Base-by-base conservation (phyloP, 2,797 vertebrate species). In the Tauraco hartlaubi region DNA sequence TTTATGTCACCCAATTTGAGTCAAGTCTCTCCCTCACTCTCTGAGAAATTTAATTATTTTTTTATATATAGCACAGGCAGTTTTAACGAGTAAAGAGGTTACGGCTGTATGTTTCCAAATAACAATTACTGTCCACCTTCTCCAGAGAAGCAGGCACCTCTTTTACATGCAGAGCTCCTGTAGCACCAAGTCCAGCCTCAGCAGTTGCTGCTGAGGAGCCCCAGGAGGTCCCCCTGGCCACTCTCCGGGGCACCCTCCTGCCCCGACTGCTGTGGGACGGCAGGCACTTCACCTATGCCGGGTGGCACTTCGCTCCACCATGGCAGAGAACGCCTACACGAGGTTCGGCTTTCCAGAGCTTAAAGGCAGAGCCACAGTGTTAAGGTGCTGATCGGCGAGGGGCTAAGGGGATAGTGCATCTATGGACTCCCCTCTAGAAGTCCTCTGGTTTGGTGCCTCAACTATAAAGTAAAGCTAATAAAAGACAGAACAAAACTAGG, bases 311-410 rank as follows among this genome's bases (percentile, higher is more conserved):
- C 2, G 55, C 52, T 59, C 22, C 51, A 37, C 66, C 18, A 4
- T 5, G 9, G 22, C 71, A 43, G n/a, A n/a, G 39, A 18, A 6
- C 0, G 1, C 6, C 2, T 8, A 15, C 20, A 2, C 22, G 6
- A 31, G 19, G 14, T 7, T 39, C 48, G 18, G 22, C 61, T 59
- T 62, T 46, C 25, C 3, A 2, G 21, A 78, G 28, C 37, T 26
- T 21, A 29, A 52, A 75, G 55, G 59, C 68, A 80, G 48, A 74
- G 52, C 5, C 48, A 39, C 14, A 16, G 43, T 25, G 29, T 43
- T 39, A 35, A 35, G 46, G 20, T 56, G 20, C 44, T 25, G 21
- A 19, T 12, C 5, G 1, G 2, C 15, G 58, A 41, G 9, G 9
- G 18, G 15, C n/a, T 51, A 68, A 68, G 51, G 54, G 11, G 56